Evolutionary conservation across 2,113 vertebrate genomes (phyloP), one percentile per base, ranked within the genome.

Genomic region (Sinocyclocheilus anophthalmus): DNA sequence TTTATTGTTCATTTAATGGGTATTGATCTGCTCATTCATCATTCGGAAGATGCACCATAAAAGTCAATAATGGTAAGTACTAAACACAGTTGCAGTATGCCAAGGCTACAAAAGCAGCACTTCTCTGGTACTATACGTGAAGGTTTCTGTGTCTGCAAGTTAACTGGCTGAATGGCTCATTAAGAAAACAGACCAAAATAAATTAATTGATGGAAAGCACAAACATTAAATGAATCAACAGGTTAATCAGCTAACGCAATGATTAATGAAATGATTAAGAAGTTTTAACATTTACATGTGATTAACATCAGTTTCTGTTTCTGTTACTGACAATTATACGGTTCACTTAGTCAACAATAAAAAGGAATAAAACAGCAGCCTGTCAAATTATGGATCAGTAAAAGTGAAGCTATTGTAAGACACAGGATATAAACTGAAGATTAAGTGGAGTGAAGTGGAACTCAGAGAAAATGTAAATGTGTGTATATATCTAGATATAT

Each of bases 61-160:
- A 83, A 59, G 87, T 59, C n/a, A 72, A 84, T 73, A 88, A 79
- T 24, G 20, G 37, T 30, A 83, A 72, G 18, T 22, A 69, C 14
- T 33, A 70, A 37, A 85, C 53, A 57, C 39, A 82, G 39, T 16
- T 39, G 76, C 69, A 76, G 5, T 37, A 76, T 67, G 33, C 11
- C 33, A 80, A 30, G 57, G 16, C 10, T 50, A 22, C 4, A 9
- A 72, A 72, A 42, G 37, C 69, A 42, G 18, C 3, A 10, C 22
- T 61, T 61, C 57, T 10, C 57, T n/a, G 20, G 4, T 42, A 18
- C 53, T 55, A 5, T 18, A 42, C 10, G 1, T 72, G 37, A 72
- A 72, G 20, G 14, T 39, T 70, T 70, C 16, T 22, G 30, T 33
- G 69, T 70, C 33, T 39, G 33, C 33, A 39, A 70, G 30, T 39